A percentile compares a stretch with the other conserved stretches of the same genome.
Evolutionary conservation across 1,140 invertebrate species (phyloP).

Genomic region (Danaus plexippus): DNA sequence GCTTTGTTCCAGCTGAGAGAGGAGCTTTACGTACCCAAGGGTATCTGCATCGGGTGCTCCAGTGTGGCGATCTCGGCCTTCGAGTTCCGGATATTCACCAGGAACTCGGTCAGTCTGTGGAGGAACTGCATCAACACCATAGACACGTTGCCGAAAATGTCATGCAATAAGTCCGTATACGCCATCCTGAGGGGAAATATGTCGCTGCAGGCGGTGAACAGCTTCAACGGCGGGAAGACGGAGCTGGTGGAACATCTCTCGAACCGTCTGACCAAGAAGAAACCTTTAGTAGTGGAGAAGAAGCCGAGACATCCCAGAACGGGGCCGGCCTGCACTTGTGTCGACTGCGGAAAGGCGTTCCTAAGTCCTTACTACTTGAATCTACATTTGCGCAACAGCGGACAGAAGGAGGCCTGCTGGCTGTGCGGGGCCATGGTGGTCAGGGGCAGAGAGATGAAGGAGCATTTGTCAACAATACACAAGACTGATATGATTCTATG

Average conservation of each 20-base stretch:
- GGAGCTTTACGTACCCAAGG: slow-evolving; percentile 35
- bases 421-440: slow-evolving; percentile 38
- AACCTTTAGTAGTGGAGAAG: slow-evolving; percentile 20
- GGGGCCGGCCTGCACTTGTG: slow-evolving; percentile 42
- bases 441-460: slow-evolving; percentile 43
- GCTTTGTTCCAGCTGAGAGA: slow-evolving; percentile 42
- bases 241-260: slow-evolving; percentile 30
- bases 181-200: slow-evolving; percentile 44
- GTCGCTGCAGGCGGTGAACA: slow-evolving; percentile 32
- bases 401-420: slow-evolving; percentile 50
- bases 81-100: slow-evolving; percentile 41
- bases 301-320: slow-evolving; percentile 34
- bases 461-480: slow-evolving; percentile 41
- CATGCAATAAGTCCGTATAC: slow-evolving; percentile 36
- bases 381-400: slow-evolving; percentile 56
- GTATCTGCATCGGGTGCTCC: slow-evolving; percentile 42
- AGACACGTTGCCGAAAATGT: slow-evolving; percentile 15
- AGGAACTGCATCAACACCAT: slow-evolving; percentile 33
- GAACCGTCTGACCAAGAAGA: slow-evolving; percentile 31
- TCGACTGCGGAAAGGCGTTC: slow-evolving; percentile 57
- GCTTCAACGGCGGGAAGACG: slow-evolving; percentile 38
- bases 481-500: slow-evolving; percentile 32
- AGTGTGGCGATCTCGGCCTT: slow-evolving; percentile 36
- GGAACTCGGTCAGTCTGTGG: slow-evolving; percentile 42
- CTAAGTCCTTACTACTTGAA: slow-evolving; percentile 53